These are phyloP conservation scores for Anthrax anthrax DNA, from an alignment of 2,888 invertebrate species.

Conservation along the genomic window DNA sequence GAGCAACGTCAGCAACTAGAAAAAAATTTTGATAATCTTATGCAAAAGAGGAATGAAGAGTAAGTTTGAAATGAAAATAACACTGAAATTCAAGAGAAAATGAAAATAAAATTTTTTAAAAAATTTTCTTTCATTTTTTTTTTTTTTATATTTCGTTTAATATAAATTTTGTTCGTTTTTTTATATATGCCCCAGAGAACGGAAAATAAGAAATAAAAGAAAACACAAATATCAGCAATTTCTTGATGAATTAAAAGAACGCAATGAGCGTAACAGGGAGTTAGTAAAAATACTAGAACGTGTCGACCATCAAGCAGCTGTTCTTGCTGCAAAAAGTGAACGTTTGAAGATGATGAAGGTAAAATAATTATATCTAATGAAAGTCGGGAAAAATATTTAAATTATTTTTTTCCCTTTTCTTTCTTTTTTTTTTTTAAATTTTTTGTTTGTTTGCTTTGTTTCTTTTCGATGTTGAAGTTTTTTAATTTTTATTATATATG, in stretches of 20 bases:
- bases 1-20: constrained; percentile 40
- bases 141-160: not conserved
- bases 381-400: no score
- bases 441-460: no score
- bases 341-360: constrained; percentile 42
- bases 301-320: constrained; percentile 41
- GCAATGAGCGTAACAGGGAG: constrained; percentile 45
- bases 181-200: constrained; percentile 21
- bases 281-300: constrained; percentile 42
- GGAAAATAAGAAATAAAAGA: constrained; percentile 22
- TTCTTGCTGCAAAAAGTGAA: constrained; percentile 44
- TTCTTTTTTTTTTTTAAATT: no score
- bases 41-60: constrained; percentile 38
- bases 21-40: constrained; percentile 39
- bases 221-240: constrained; percentile 30
- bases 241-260: constrained; percentile 42
- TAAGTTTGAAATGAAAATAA: constrained; percentile 27
- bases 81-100: no score
- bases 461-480: no score
- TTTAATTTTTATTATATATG: no score
- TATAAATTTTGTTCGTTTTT: not conserved
- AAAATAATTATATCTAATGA: no score
- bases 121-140: not conserved
- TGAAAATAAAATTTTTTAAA: no score
- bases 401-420: no score